phyloP scores from a whole-genome alignment of 2,888 invertebrate genomes.

The Dasypolia templi region DNA sequence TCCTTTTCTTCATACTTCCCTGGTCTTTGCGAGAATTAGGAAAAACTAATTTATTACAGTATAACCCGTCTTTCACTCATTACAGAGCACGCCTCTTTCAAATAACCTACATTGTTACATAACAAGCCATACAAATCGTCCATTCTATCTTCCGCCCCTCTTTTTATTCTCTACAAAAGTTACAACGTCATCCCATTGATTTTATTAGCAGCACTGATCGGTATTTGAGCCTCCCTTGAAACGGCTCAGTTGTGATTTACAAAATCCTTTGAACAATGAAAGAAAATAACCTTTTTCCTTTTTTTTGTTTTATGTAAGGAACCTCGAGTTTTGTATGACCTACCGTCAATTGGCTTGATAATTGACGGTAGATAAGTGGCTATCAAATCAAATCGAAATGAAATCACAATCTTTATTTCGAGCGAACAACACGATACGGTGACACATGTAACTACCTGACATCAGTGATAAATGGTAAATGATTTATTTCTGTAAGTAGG shows the following conservation, averaged over 20 bases:
- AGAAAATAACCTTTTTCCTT: neutral
- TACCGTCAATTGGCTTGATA: neutral
- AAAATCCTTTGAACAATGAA: conserved; percentile 12
- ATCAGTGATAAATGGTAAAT: too few relatives aligned
- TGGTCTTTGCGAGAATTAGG: too few relatives aligned
- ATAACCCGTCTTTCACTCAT: neutral
- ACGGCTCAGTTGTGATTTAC: conserved; percentile 3
- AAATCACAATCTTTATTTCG: too few relatives aligned
- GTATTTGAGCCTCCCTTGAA: neutral
- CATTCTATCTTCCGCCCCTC: conserved; percentile 2
- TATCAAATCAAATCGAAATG: too few relatives aligned
- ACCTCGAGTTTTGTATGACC: neutral
- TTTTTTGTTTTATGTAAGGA: too few relatives aligned
- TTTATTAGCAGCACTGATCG: conserved; percentile 28
- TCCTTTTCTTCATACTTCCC: too few relatives aligned
- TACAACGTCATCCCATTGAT: conserved; percentile 41
- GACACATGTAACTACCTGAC: too few relatives aligned
- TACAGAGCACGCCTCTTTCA: conserved; percentile 2
- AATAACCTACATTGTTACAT: conserved; percentile 23
- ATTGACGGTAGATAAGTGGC: too few relatives aligned
- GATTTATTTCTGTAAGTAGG: too few relatives aligned
- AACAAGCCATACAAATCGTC: conserved; percentile 19
- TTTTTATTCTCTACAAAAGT: conserved; percentile 27
- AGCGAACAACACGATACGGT: too few relatives aligned
- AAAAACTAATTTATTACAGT: conserved; percentile 2